Base-by-base conservation (phyloP, 2,888 invertebrate genomes). In the Cheilosia pagana region DNA sequence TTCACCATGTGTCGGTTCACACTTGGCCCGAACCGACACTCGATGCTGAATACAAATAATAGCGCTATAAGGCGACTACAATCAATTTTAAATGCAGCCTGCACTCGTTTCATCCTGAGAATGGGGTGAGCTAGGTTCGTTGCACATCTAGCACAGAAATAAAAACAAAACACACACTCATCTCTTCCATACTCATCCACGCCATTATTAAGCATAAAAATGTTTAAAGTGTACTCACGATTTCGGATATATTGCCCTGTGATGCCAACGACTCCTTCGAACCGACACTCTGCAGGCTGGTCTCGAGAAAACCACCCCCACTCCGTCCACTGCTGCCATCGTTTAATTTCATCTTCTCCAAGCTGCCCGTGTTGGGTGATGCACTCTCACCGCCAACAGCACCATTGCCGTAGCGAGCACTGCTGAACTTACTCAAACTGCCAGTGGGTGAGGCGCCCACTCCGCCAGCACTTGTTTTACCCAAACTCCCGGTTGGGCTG, bases 181-280 rank as follows among this genome's bases (percentile, higher is more conserved):
- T 8, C 16, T 16, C 14, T 28, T 16, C 14, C 28, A n/a, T n/a
- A 31, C 7, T 2, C 12, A 55, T 35, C 55, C 31, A 14, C 4
- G n/a, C n/a, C 10, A 31, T 21, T 14, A 48, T 12, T 23, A 39
- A 68, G 43, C 53, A 31, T 39, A 60, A 35, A 60, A 68, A 43
- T 16, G n/a, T 35, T 1, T n/a, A 28, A 62, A 52, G n/a, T 35
- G 14, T 52, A 87, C 87, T 87, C 87, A 90, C 91, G 81, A 89
- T 91, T 89, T 92, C 92, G 28, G 92, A 91, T 87, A 91, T 91
- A 87, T 87, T 87, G 52, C 92, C 92, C 87, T 92, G 92, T 14
- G 92, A 92, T 71, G 91, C 90, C 67, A 92, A 87, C 12, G 92
- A 92, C 82, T 92, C 92, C 88, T 92, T 92, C 45, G 92, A 92